Evolutionary conservation across 2,888 invertebrate genomes (phyloP).

Genomic region (Napeogenes sylphis): DNA sequence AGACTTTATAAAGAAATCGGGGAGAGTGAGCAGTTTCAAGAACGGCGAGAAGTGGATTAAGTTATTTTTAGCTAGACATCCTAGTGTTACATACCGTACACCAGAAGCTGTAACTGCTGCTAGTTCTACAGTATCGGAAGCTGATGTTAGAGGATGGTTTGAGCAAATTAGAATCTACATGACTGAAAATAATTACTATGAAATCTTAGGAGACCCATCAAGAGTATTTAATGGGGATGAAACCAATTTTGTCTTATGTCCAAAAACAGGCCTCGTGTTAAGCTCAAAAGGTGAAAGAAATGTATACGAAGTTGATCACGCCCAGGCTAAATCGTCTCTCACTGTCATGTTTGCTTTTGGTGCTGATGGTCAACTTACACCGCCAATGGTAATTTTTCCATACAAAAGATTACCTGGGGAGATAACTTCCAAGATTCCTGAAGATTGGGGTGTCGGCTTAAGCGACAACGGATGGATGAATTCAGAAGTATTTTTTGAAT

Average conservation of each 20-base stretch:
- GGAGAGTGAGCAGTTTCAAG: constrained; percentile 19
- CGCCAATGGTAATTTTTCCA: constrained; percentile 41
- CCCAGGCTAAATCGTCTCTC: constrained; percentile 42
- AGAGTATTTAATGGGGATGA: constrained; percentile 40
- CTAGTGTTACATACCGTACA: constrained; percentile 28
- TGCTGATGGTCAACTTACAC: constrained; percentile 42
- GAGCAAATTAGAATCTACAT: constrained; percentile 31
- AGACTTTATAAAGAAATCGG: constrained; percentile 32
- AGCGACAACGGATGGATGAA: constrained; percentile 57
- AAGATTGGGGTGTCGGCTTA: constrained; percentile 45
- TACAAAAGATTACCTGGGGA: constrained; percentile 8
- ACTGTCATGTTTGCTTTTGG: constrained; percentile 54
- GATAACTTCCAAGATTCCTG: constrained; percentile 1
- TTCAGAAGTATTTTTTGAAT: constrained; percentile 48
- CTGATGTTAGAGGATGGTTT: constrained; percentile 34
- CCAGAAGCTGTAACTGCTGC: constrained; percentile 34
- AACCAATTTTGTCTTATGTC: constrained; percentile 4
- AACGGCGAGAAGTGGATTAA: constrained; percentile 29
- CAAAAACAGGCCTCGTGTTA: constrained; percentile 26
- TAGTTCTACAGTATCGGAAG: constrained; percentile 34
- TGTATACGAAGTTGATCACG: constrained; percentile 49
- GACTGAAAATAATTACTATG: constrained; percentile 31
- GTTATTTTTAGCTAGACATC: constrained; percentile 31
- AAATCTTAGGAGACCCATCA: constrained; percentile 32
- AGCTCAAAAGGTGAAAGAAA: constrained; percentile 36